Evolutionary conservation across 2,113 vertebrate species (phyloP), one percentile per base, ranked within the genome.

Genomic region (Dicaeum eximium): DNA sequence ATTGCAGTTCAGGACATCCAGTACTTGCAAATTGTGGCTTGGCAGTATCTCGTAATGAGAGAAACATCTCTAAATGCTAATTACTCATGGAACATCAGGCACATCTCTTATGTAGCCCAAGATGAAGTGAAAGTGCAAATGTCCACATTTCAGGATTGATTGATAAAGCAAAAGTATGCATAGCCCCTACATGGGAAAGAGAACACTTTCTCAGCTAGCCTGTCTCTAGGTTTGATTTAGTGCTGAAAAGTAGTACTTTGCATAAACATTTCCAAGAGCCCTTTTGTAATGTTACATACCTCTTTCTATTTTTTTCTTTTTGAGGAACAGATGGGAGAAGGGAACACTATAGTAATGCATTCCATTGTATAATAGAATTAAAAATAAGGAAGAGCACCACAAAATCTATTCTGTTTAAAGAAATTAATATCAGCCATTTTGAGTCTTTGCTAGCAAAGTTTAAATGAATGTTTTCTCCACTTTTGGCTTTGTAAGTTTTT

Each of bases 291-390:
- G 38, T 58, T 78, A 72, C 2, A 8, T 65, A 90, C 21, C 38
- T 80, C 22, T 61, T 48, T 67, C 4, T 80, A 16, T 42, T n/a
- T 40, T 20, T 75, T 80, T 72, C 5, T 74, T 84, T 84, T 79
- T 85, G 53, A 82, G 73, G 60, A 92, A 86, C 83, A 92, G 94
- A 93, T 84, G 78, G 81, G 90, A 80, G 67, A 90, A 95, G 17
- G 35, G 21, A 91, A 85, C 31, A 42, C 71, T 74, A 66, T 48
- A 78, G 42, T 62, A 93, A 93, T 64, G n/a, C 31, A 83, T 80
- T 93, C 48, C 44, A 88, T 62, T 94, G 35, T 73, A 50, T 42
- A 94, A 90, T 1, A 91, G 51, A 70, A 58, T 88, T 77, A 66
- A 83, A 95, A 80, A 61, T 65, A 87, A 90, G 70, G 20, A 90